Conservation (phyloP, 2,888 invertebrate species). For the Drosophila robusta region DNA sequence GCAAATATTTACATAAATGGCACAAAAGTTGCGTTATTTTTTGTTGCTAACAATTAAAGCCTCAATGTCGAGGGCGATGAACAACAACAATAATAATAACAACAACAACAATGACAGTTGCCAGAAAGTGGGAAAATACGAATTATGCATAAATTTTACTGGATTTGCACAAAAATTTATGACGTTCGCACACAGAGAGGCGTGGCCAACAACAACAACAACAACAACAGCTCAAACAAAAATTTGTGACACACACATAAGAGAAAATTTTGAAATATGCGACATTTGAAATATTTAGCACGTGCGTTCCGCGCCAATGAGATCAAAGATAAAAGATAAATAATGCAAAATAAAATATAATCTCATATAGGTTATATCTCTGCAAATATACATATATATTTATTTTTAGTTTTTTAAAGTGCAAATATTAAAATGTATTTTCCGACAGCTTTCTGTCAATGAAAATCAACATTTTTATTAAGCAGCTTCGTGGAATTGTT, state of each 20-base stretch:
- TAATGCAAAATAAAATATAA: slow-evolving; percentile 11
- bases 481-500: background rate
- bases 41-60: slow-evolving; percentile 59
- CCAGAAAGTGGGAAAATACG: slow-evolving; percentile 51
- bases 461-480: background rate
- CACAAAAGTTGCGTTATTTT: slow-evolving; percentile 30
- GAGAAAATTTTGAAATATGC: slow-evolving; percentile 42
- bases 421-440: slow-evolving; percentile 23
- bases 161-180: slow-evolving; percentile 64
- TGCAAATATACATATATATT: background rate
- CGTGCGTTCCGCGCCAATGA: slow-evolving; percentile 32
- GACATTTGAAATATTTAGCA: slow-evolving; percentile 58
- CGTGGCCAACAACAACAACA: slow-evolving; percentile 33
- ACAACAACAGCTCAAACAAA: slow-evolving; percentile 17
- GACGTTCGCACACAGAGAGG: slow-evolving; percentile 39
- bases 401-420: background rate
- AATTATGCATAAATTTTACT: slow-evolving; percentile 67
- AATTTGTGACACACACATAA: slow-evolving; percentile 20
- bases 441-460: background rate
- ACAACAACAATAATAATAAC: slow-evolving; percentile 12
- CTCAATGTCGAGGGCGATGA: slow-evolving; percentile 61
- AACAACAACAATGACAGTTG: slow-evolving; percentile 16
- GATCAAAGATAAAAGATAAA: slow-evolving; percentile 37
- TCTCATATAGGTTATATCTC: slow-evolving; percentile 1
- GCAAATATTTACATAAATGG: slow-evolving; percentile 55